Evolutionary conservation across 2,888 invertebrate species (phyloP), one percentile per base, ranked within the genome.

Genomic region (Netelia fuscicornis): DNA sequence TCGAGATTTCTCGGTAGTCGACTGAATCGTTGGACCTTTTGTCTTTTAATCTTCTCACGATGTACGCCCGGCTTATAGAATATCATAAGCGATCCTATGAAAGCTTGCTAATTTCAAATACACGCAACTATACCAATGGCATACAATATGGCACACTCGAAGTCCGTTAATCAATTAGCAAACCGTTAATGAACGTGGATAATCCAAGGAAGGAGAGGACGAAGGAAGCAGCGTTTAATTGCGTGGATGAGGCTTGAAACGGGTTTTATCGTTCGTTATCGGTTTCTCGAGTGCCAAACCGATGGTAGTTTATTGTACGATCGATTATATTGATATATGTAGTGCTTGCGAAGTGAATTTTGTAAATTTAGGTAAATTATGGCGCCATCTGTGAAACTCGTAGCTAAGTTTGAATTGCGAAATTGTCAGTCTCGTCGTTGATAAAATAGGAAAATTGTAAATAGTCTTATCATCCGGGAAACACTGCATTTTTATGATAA

Each of bases 271-370:
- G 52, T 25, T 56, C 68, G 52, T 81, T 71, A 64, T 76, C 44
- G 62, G 56, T 37, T 44, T 64, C 75, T 30, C 44, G 70, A 76
- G 62, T 70, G 54, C 62, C 70, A 64, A 71, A 71, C 20, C 58
- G 10, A 30, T n/a, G 58, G 30, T 44, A 44, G 11, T 80, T 80
- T 58, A 80, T 80, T 58, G 72, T 30, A 56, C 71, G 58, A 80
- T 80, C 58, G 72, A 72, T 80, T 77, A 42, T 77, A 76, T 81
- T 75, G 70, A 75, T 75, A 75, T 75, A 60, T 2, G n/a, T 62
- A 44, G 23, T 17, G 42, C 48, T 48, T 52, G 25, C 48, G 25
- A 58, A 13, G 48, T 6, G 13, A 37, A 20, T 58, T 11, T 23
- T 30, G 2, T 56, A 5, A 13, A 56, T 3, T 42, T 48, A 37